Conservation (phyloP, 2,888 invertebrate genomes). For the Diaperis boleti region DNA sequence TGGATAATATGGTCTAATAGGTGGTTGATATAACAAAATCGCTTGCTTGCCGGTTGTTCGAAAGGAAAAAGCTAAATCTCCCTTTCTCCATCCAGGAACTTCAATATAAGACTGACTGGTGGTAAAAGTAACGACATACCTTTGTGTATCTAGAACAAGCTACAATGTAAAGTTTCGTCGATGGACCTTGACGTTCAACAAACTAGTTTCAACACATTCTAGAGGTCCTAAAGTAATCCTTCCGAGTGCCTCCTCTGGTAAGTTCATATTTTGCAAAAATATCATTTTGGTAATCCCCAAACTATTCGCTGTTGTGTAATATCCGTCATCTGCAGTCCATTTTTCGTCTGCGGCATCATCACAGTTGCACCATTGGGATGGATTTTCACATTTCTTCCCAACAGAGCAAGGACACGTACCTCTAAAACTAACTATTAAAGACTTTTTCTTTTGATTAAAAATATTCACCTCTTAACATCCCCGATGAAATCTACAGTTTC, state of each 20-base stretch:
- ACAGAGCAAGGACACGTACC: conserved; percentile 82
- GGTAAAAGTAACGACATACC: conserved; percentile 94
- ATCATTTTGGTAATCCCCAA: conserved; percentile 92
- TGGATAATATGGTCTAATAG: conserved; percentile 88
- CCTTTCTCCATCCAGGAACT: conserved; percentile 93
- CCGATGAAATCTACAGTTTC: conserved; percentile 85
- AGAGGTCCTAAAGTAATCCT: conserved; percentile 90
- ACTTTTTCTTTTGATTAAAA: neutral
- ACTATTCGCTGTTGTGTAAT: conserved; percentile 82
- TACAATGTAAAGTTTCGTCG: conserved; percentile 19
- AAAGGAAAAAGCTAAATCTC: conserved; percentile 93
- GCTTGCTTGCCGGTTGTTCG: conserved; percentile 92
- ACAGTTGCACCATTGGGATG: conserved; percentile 89
- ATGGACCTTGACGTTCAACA: conserved; percentile 60
- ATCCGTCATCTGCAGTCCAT: conserved; percentile 92
- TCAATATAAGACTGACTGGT: conserved; percentile 93
- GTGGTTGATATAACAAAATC: conserved; percentile 90
- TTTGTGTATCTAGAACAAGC: conserved; percentile 81
- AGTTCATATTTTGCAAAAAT: conserved; percentile 86
- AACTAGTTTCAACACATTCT: conserved; percentile 95
- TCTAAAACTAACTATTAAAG: conserved; percentile 63
- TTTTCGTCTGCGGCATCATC: conserved; percentile 85
- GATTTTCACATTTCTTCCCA: conserved; percentile 84
- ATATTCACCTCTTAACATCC: conserved; percentile 77
- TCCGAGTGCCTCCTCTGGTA: conserved; percentile 86